phyloP scores from a whole-genome alignment of 1,140 invertebrate species.

The Aphidius ervi region DNA sequence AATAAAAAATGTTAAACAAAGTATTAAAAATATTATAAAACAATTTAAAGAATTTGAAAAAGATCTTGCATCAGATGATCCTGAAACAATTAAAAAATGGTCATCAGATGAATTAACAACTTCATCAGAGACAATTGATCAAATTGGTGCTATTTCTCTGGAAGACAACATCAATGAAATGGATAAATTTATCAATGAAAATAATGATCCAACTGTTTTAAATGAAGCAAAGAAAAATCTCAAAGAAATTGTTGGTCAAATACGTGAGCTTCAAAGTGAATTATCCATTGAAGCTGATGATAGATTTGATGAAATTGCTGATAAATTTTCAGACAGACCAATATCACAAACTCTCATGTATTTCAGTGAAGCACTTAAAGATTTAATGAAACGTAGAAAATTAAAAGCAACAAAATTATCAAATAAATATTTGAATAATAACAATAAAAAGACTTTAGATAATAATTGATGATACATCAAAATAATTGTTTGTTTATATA shows the following conservation, averaged over 20 bases:
- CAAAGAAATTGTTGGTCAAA: slow-evolving; percentile 46
- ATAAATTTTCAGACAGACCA: slow-evolving; percentile 39
- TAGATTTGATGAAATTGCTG: slow-evolving; percentile 41
- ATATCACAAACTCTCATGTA: slow-evolving; percentile 44
- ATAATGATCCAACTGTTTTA: slow-evolving; percentile 16
- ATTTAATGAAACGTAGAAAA: slow-evolving; percentile 39
- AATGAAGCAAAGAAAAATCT: slow-evolving; percentile 42
- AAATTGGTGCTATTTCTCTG: slow-evolving; percentile 20
- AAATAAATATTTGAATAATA: no score
- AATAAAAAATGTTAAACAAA: slow-evolving; percentile 41
- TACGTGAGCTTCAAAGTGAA: slow-evolving; percentile 43
- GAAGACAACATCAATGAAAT: slow-evolving; percentile 24
- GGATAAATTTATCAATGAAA: slow-evolving; percentile 22
- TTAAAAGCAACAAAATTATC: slow-evolving; percentile 5
- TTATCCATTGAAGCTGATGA: slow-evolving; percentile 43
- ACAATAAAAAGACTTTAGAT: no score
- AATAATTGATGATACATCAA: no score
- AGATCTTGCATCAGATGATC: slow-evolving; percentile 38
- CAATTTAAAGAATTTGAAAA: slow-evolving; percentile 50
- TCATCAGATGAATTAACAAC: slow-evolving; percentile 9
- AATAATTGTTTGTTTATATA: no score
- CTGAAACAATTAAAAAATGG: slow-evolving; percentile 21
- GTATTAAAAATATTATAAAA: slow-evolving; percentile 47
- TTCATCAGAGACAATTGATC: slow-evolving; percentile 7
- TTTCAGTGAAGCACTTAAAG: slow-evolving; percentile 46